phyloP scores from a whole-genome alignment of 2,113 vertebrate species.

The Castor canadensis region DNA sequence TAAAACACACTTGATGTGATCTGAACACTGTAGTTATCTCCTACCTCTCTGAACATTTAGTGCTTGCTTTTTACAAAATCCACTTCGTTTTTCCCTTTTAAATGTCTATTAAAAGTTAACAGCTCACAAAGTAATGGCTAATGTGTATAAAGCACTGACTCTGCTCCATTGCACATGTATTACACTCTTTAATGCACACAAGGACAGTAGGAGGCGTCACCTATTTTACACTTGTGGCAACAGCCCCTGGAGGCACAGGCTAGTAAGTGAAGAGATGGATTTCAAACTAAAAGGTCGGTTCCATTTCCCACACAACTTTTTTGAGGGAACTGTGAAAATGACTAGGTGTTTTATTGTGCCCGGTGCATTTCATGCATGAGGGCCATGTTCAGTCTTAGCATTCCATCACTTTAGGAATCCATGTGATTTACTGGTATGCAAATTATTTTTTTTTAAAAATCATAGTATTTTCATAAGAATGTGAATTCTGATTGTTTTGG shows the following conservation, averaged over 20 bases:
- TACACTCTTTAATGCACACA: background rate
- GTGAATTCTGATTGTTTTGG: background rate
- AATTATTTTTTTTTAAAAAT: background rate
- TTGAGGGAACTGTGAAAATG: background rate
- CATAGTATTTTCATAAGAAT: background rate
- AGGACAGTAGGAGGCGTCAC: rapidly evolving
- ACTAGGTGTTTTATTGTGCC: background rate
- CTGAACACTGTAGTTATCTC: too few species aligned
- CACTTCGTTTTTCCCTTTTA: background rate
- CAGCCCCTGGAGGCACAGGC: background rate
- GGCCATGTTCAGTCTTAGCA: too few species aligned
- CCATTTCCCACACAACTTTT: background rate
- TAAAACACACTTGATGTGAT: background rate
- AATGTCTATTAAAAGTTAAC: background rate
- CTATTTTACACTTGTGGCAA: background rate
- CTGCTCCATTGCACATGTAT: background rate
- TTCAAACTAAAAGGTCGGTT: background rate
- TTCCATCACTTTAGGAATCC: background rate
- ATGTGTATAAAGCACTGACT: background rate
- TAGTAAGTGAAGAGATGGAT: background rate
- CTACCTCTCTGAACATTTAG: background rate
- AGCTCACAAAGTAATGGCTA: background rate
- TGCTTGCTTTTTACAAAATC: background rate
- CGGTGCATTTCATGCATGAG: too few species aligned
- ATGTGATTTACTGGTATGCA: background rate